A percentile compares a stretch with the other conserved stretches of the same genome.
phyloP scores from a whole-genome alignment of 2,797 vertebrate species.

The Avahi laniger region DNA sequence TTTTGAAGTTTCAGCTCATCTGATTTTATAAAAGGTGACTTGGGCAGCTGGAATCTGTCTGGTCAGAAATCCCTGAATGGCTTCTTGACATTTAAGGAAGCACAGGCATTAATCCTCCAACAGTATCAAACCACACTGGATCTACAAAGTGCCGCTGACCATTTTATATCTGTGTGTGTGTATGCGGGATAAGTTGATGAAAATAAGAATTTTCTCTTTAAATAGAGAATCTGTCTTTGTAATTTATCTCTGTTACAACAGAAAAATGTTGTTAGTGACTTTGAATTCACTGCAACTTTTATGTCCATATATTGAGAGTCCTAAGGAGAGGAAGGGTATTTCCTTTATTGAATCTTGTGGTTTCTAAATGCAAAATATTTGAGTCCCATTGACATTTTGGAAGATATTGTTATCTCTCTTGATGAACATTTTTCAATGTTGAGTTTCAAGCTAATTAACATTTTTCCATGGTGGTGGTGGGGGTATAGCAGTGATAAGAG shows the following conservation, averaged over 20 bases:
- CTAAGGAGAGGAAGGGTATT: not conserved
- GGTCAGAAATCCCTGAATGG: conserved; percentile 78
- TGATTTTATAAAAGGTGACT: conserved; percentile 76
- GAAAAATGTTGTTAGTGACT: not conserved
- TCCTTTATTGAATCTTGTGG: not conserved
- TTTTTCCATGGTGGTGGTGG: not conserved
- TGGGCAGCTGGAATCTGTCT: conserved; percentile 74
- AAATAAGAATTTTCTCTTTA: conserved; percentile 55
- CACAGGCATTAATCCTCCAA: conserved; percentile 58
- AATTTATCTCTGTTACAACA: conserved; percentile 19
- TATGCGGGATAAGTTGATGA: not conserved
- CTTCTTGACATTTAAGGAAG: conserved; percentile 81
- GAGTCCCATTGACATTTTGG: conserved; percentile 17
- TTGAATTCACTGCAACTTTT: conserved; percentile 28
- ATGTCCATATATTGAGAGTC: not conserved
- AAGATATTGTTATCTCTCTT: conserved; percentile 29
- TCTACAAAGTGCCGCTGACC: conserved; percentile 27
- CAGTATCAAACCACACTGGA: conserved; percentile 49
- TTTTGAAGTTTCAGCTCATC: conserved; percentile 62
- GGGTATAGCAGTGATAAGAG: not conserved
- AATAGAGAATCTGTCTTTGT: not conserved
- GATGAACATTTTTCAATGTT: not conserved
- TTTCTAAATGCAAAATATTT: not conserved
- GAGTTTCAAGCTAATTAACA: conserved; percentile 13
- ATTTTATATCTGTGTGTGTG: not conserved